Base-by-base conservation (phyloP, 2,113 vertebrate genomes). In the Dromiciops gliroides region DNA sequence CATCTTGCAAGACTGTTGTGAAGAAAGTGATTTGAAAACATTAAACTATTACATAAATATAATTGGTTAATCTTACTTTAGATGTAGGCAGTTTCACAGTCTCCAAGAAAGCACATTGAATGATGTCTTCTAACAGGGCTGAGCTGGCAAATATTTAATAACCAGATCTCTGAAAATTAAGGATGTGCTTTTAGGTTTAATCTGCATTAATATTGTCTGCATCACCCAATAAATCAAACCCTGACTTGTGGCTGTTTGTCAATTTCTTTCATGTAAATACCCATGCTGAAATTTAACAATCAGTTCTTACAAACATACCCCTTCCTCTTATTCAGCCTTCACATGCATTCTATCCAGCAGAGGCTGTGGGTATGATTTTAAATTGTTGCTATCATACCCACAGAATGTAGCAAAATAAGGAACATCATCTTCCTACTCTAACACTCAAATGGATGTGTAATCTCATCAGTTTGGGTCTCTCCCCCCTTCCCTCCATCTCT, bases 311-410 rank as follows among this genome's bases (percentile, higher is more conserved):
- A 83, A 44, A 0, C 37, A 44, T 19, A 23, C 19, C 56, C 67
- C 7, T 44, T 1, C 67, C n/a, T 83, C 44, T 83, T 22, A 83
- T 44, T 83, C 19, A 83, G 23, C 44, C 48, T 90, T 94, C 90
- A 37, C 10, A 23, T 47, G 48, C 50, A 44, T 51, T 89, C 31
- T 37, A n/a, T 56, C 48, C n/a, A 48, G 50, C 48, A 83, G 90
- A 95, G 9, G 37, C 24, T 75, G 48, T 37, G n/a, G 47, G 53
- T 47, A 1, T 83, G 44, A 89, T 60, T 67, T 56, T 90, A 75
- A 95, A 90, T 91, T 93, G 51, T 67, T 51, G 44, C 48, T 94
- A 95, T 47, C 51, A 37, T 51, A 60, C 31, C 93, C 47, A 23
- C 0, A 2, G 60, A 50, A 26, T 50, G 93, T 51, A 51, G 50